Conservation (phyloP, 30 jellyfish, hydroid and myxozoan genomes). For the Phacellophora camtschatica region DNA sequence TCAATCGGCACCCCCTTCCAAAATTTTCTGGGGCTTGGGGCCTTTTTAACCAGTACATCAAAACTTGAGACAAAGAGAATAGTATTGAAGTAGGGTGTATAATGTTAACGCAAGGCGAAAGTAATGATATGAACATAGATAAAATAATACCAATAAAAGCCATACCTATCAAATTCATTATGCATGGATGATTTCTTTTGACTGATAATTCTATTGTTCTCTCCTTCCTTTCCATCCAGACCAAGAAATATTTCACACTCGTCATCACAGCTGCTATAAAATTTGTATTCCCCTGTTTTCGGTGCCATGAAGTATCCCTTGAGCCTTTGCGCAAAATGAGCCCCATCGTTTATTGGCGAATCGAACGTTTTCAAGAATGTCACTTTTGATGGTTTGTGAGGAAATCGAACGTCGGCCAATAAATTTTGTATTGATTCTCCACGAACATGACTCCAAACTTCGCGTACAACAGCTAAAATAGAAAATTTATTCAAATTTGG, state of each 20-base stretch:
- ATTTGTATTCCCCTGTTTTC: slow-evolving; percentile 79
- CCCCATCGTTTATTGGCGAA: slow-evolving; percentile 57
- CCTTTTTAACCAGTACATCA: too few relatives aligned
- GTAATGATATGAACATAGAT: too few relatives aligned
- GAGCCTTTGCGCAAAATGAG: slow-evolving; percentile 80
- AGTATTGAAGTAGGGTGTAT: too few relatives aligned
- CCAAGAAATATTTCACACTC: slow-evolving; percentile 95
- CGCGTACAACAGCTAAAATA: slow-evolving; percentile 69
- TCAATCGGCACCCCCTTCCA: too few relatives aligned
- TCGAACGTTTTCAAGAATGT: slow-evolving; percentile 64
- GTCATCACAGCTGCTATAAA: slow-evolving; percentile 93
- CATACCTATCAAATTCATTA: slow-evolving; percentile 85
- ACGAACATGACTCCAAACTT: slow-evolving; percentile 74
- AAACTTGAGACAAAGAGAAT: too few relatives aligned
- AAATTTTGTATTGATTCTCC: slow-evolving; percentile 86
- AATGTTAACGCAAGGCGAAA: too few relatives aligned
- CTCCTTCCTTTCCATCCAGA: slow-evolving; percentile 92
- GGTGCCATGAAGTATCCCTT: slow-evolving; percentile 93
- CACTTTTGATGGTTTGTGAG: slow-evolving; percentile 85
- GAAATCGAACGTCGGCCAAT: slow-evolving; percentile 93
- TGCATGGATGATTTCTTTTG: slow-evolving; percentile 68
- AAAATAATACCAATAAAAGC: not conserved
- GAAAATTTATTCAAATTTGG: not conserved
- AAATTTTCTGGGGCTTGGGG: too few relatives aligned
- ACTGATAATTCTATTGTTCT: slow-evolving; percentile 71